A percentile compares a stretch with the other conserved stretches of the same genome.
These are phyloP conservation scores for Panagrolaimus sp. DNA, from an alignment of 1,140 invertebrate genomes.

Conservation along the genomic window DNA sequence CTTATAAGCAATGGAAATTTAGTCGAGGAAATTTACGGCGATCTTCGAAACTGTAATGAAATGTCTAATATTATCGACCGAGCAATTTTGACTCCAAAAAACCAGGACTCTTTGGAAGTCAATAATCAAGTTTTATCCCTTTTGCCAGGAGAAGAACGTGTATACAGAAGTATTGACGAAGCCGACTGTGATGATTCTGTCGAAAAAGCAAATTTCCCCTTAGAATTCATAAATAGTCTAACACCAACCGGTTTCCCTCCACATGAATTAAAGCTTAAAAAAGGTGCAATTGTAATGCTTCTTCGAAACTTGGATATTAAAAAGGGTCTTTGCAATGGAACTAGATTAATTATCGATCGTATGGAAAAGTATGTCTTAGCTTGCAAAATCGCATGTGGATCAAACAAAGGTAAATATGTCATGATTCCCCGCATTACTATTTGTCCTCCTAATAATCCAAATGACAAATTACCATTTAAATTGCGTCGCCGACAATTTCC, in stretches of 20 bases:
- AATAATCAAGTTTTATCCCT: conserved; percentile 4
- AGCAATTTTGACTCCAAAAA: conserved; percentile 16
- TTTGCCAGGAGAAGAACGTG: neutral
- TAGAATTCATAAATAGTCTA: conserved; percentile 60
- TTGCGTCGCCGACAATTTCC: neutral
- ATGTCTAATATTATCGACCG: neutral
- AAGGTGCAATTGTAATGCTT: conserved; percentile 58
- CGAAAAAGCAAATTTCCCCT: neutral
- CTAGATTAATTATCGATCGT: conserved; percentile 1
- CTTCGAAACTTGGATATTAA: conserved; percentile 57
- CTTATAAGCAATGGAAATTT: conserved; percentile 10
- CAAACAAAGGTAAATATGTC: neutral
- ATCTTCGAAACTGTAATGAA: conserved; percentile 6
- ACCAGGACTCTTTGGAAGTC: neutral
- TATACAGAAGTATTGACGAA: conserved; percentile 5
- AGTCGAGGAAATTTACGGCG: conserved; percentile 18
- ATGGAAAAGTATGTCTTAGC: neutral
- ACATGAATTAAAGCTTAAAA: conserved; percentile 59
- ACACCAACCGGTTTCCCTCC: conserved; percentile 56
- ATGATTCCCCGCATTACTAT: neutral
- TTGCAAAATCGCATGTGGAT: conserved; percentile 6
- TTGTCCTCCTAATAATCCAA: neutral
- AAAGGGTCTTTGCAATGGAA: conserved; percentile 40
- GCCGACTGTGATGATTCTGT: neutral
- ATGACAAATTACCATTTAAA: neutral